Percentiles rank a stretch among this genome's conserved stretches.
Conservation (phyloP, 2,113 vertebrate genomes). For the Poicephalus meyeri region DNA sequence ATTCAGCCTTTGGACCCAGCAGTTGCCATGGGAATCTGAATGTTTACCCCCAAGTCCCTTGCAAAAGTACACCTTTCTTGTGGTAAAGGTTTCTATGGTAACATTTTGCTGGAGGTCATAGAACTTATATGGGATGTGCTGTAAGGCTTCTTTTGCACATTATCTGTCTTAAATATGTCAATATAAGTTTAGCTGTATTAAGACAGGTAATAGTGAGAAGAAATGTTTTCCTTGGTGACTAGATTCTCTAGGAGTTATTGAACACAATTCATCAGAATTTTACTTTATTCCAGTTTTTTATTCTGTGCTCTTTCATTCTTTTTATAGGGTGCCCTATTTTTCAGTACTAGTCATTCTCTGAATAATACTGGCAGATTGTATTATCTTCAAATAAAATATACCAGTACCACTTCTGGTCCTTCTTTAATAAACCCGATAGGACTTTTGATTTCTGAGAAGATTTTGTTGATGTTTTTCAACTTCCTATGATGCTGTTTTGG, state of each 20-base stretch:
- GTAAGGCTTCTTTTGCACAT: constrained; percentile 40
- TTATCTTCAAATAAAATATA: not conserved
- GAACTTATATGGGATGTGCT: constrained; percentile 50
- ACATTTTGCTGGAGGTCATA: constrained; percentile 65
- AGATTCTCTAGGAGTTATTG: not conserved
- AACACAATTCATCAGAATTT: not conserved
- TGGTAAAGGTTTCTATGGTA: constrained; percentile 74
- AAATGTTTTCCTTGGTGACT: not conserved
- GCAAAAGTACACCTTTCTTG: constrained; percentile 58
- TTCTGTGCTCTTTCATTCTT: not conserved
- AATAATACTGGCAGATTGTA: not conserved
- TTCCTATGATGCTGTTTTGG: not conserved
- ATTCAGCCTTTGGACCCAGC: constrained; percentile 58
- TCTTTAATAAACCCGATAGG: not conserved
- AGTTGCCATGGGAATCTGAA: constrained; percentile 73
- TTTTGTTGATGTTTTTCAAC: not conserved
- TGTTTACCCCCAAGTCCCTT: constrained; percentile 63
- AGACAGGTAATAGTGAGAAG: not conserved
- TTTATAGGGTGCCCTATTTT: not conserved
- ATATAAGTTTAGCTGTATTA: constrained; percentile 29
- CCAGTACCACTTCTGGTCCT: not conserved
- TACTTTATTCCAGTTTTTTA: constrained; percentile 38
- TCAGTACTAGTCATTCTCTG: not conserved
- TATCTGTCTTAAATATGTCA: constrained; percentile 31
- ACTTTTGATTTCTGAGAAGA: not conserved